Evolutionary conservation across 1,140 invertebrate genomes (phyloP).

Genomic region (Amyelois transitella): DNA sequence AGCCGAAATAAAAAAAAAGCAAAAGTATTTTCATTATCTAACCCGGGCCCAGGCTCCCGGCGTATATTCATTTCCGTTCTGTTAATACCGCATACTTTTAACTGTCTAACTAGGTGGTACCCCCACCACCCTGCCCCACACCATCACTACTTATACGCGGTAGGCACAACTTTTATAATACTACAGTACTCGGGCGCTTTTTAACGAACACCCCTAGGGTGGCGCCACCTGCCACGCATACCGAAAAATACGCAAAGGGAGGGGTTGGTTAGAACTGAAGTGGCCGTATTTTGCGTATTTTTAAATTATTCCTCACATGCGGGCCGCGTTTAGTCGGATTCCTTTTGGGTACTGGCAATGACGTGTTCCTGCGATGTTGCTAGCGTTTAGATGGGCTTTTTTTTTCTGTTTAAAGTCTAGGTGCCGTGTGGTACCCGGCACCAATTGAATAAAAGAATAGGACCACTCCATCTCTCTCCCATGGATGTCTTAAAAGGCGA

Average conservation of each 20-base stretch:
- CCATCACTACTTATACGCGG: conserved; percentile 68
- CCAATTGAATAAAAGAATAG: no score
- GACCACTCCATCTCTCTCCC: no score
- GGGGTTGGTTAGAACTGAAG: conserved; percentile 34
- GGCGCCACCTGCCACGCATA: conserved; percentile 59
- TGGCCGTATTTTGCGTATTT: conserved; percentile 38
- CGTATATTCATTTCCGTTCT: conserved; percentile 72
- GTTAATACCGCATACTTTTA: conserved; percentile 74
- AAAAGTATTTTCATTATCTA: conserved; percentile 66
- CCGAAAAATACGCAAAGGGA: conserved; percentile 29
- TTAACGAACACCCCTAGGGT: conserved; percentile 58
- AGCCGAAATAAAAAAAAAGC: conserved; percentile 47
- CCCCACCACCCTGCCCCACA: conserved; percentile 26
- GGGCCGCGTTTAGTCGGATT: conserved; percentile 35
- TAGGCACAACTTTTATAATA: conserved; percentile 74
- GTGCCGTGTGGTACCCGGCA: no score
- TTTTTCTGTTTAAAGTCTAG: no score
- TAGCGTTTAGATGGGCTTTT: not conserved
- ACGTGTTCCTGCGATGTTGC: not conserved
- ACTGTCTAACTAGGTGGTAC: conserved; percentile 43
- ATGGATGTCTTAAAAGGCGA: no score
- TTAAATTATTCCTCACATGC: conserved; percentile 64
- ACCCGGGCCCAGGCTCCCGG: conserved; percentile 58
- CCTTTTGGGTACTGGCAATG: conserved; percentile 16
- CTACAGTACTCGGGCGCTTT: conserved; percentile 66